Conservation (phyloP, 2,888 invertebrate genomes). For the Drosophila mimica region DNA sequence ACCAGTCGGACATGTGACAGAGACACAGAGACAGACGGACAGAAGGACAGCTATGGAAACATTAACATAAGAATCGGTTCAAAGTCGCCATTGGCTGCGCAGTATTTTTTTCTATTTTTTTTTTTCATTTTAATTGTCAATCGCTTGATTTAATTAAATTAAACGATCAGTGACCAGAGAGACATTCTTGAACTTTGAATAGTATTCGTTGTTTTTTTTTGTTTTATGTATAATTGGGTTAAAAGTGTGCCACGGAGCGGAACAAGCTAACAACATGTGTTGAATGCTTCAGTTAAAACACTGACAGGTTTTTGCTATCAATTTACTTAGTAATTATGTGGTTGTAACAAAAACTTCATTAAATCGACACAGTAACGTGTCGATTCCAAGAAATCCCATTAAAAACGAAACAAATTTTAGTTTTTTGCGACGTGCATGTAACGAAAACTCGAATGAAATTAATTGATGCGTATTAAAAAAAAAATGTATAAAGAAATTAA, state of each 20-base stretch:
- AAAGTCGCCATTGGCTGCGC: conserved; percentile 38
- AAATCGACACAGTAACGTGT: conserved; percentile 39
- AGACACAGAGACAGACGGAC: conserved; percentile 9
- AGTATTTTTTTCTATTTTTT: not conserved
- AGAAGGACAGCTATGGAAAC: not conserved
- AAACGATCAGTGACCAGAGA: conserved; percentile 44
- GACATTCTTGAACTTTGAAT: conserved; percentile 53
- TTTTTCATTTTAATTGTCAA: conserved; percentile 3
- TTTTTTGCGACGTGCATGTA: conserved; percentile 21
- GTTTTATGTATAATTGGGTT: conserved; percentile 9
- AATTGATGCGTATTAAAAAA: conserved; percentile 60
- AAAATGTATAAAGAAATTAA: conserved; percentile 5
- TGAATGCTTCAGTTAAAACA: conserved; percentile 6
- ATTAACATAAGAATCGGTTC: conserved; percentile 32
- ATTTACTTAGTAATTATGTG: conserved; percentile 39
- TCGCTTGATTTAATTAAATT: conserved; percentile 47
- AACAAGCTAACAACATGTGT: conserved; percentile 34
- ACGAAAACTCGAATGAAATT: conserved; percentile 32
- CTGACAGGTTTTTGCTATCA: conserved; percentile 43
- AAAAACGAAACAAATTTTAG: conserved; percentile 4
- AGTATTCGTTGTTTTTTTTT: not conserved
- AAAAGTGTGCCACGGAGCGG: conserved; percentile 57
- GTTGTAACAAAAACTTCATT: conserved; percentile 26
- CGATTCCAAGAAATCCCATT: conserved; percentile 74
- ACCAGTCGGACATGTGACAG: conserved; percentile 36